These are phyloP conservation scores for Phallusia fumigata DNA, from an alignment of 23 tunicate species.

Conservation along the genomic window DNA sequence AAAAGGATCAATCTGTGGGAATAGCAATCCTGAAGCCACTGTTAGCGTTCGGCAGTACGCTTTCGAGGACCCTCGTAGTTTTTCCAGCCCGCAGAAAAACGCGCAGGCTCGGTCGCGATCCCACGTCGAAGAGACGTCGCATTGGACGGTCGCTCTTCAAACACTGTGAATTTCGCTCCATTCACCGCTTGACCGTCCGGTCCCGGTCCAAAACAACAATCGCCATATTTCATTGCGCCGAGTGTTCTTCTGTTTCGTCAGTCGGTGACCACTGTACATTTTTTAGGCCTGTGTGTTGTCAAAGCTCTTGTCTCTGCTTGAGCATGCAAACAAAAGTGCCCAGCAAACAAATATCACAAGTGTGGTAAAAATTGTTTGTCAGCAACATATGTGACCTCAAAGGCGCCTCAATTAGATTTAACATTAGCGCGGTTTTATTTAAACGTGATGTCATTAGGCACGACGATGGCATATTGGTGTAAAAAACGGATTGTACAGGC, in stretches of 20 bases:
- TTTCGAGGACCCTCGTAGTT: neutral
- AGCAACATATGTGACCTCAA: no score
- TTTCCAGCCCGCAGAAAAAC: neutral
- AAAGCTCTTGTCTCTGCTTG: no score
- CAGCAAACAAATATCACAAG: no score
- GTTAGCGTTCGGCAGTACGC: neutral
- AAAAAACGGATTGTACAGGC: no score
- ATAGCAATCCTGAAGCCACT: neutral
- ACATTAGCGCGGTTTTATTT: no score
- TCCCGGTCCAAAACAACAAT: neutral
- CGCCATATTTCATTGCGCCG: neutral
- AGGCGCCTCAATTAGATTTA: no score
- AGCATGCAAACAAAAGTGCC: no score
- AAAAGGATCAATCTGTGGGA: slow-evolving; percentile 1
- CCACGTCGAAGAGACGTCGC: neutral
- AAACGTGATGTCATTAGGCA: no score
- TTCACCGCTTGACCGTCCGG: neutral
- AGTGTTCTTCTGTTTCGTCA: neutral
- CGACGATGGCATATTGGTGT: no score
- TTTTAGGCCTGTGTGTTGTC: no score
- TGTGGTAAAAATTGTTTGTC: no score
- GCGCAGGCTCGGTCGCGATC: neutral
- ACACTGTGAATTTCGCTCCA: neutral
- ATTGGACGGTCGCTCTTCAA: slow-evolving; percentile 7
- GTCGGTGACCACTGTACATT: no score